phyloP scores from a whole-genome alignment of 2,888 invertebrate genomes.

The Exephanes ischioxanthus region DNA sequence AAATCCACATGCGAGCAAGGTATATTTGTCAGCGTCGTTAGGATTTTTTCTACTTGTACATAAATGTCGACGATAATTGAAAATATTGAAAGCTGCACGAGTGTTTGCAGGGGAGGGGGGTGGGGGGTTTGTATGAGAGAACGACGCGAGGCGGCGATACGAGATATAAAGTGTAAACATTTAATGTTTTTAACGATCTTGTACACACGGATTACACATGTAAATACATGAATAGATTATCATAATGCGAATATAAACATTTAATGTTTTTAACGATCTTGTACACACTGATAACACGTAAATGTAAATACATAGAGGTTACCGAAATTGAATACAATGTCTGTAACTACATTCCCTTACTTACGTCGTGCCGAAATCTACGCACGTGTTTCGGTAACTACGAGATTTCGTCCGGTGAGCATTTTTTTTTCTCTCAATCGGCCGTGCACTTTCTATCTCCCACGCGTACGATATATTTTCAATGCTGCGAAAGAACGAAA shows the following conservation, averaged over 20 bases:
- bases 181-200: conserved; percentile 84
- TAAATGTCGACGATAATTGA: conserved; percentile 72
- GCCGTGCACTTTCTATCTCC: neutral
- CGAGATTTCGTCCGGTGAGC: neutral
- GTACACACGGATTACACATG: conserved; percentile 83
- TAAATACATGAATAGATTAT: conserved; percentile 81
- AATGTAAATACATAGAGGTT: conserved; percentile 84
- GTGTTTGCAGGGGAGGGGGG: neutral
- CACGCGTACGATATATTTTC: neutral
- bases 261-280: conserved; percentile 84
- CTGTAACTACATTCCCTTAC: conserved; percentile 28
- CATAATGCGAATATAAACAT: conserved; percentile 79
- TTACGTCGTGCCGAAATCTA: conserved; percentile 19
- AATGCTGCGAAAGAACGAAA: neutral
- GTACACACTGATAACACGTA: conserved; percentile 83
- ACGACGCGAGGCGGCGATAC: conserved; percentile 48
- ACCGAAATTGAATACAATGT: conserved; percentile 72
- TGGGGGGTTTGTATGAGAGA: conserved; percentile 17
- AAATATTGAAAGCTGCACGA: conserved; percentile 71
- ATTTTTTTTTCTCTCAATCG: neutral
- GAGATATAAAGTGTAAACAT: conserved; percentile 77
- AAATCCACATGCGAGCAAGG: conserved; percentile 67
- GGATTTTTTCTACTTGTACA: conserved; percentile 80
- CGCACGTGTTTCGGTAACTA: conserved; percentile 18
- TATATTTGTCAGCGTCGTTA: conserved; percentile 76